Evolutionary conservation across 2,113 vertebrate species (phyloP), one percentile per base, ranked within the genome.

Genomic region (Paradisaea rubra): DNA sequence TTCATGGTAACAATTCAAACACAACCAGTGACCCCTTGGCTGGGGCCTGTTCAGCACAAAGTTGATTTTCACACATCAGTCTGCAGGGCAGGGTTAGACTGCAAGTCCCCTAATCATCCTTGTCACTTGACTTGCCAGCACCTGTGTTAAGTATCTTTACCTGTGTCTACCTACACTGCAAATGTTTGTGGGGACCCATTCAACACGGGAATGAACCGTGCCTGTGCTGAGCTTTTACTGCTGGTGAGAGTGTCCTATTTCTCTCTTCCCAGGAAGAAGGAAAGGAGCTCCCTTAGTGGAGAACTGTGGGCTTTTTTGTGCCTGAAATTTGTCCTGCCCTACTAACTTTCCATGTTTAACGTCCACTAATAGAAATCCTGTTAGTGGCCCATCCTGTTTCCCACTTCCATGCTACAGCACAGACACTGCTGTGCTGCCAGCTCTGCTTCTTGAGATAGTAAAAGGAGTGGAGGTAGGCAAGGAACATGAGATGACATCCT

Each of bases 91-190:
- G 30, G 1, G 1, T 57, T 23, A 73, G 70, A 30, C 31, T 61
- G 16, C 15, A 70, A 33, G n/a, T 37, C 3, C 15, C 13, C 16
- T 28, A 44, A 19, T 41, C 0, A 0, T 56, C 28, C 27, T 65
- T 83, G 57, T 10, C 11, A 44, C 0, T 0, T 45, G 53, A 11
- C 2, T 2, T 72, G 7, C 44, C 61, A 71, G 30, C 21, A 56
- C 11, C 9, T 3, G 5, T 31, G 15, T 45, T 42, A n/a, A 5
- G 11, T 37, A 8, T 60, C 33, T 63, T 72, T 25, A 45, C 13
- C 17, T 50, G 6, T 2, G 3, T 15, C 3, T 72, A 28, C 10
- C 41, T 35, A n/a, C 1, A 2, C 14, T 77, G 31, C 23, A 59
- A 50, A 70, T 41, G 21, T 64, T 87, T 66, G 18, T 35, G 60